Evolutionary conservation across 2,113 vertebrate genomes (phyloP), one percentile per base, ranked within the genome.

Genomic region (Crotalus helleri): DNA sequence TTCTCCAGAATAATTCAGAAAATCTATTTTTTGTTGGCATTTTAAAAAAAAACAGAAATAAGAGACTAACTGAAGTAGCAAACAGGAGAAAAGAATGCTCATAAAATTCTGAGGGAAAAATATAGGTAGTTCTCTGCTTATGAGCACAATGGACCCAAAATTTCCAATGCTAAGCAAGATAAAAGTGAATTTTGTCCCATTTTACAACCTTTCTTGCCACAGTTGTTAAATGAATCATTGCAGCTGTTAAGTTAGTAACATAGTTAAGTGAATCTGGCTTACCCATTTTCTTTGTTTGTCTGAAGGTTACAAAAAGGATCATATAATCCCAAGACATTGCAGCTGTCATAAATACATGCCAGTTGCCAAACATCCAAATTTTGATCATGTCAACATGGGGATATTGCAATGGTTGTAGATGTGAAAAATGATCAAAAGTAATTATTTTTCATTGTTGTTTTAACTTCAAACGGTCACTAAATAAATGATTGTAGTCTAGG

Each of bases 11-110:
- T 44, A 94, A 21, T 23, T 46, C 55, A 1, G 54, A 95, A 94
- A 51, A 93, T 89, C 94, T 91, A 90, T 26, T 58, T 95, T 94
- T 88, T 69, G 88, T 95, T 91, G 93, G 91, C 94, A 94, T 51
- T 13, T 94, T 93, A 92, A 57, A 29, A 33, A 74, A 74, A 39
- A 81, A 74, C 33, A 8, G 15, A 19, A 81, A 39, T 39, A 81
- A 74, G 69, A 74, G 6, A 81, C 33, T 19, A 81, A 17, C 13
- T 74, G 15, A 74, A 81, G 33, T 39, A 81, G 33, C n/a, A 81
- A 81, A 81, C 69, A 81, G 33, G 3, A 39, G 6, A 81, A 81
- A 81, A 81, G 5, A 81, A 39, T 8, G 2, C 15, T 39, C n/a
- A 81, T 74, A 74, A 19, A 74, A 74, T 81, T 39, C 1, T 81